Base-by-base conservation (phyloP, 1,140 invertebrate genomes). In the Formica exsecta region DNA sequence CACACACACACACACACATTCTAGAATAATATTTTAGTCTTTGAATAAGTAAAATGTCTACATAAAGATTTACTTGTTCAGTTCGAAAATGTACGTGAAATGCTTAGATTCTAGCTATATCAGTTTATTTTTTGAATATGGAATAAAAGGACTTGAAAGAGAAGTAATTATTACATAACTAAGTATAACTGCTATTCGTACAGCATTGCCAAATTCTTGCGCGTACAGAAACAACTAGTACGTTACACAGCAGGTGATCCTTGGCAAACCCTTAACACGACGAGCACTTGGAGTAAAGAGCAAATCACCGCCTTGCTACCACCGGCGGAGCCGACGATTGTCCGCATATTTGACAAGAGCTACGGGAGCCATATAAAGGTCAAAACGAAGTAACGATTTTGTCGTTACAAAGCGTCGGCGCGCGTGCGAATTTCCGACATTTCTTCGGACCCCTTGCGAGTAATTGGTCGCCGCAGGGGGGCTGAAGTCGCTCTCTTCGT, bases 381-480 rank as follows among this genome's bases (percentile, higher is more conserved):
- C 76, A 83, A 89, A 85, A 87, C 73, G 81, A 89, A 87, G 88
- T 88, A 90, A 92, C 85, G 64, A 89, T 91, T 87, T 86, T 85
- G 73, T 59, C 76, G 61, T 77, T 81, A 74, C 65, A 86, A 90
- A 86, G 61, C 74, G 54, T 2, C 64, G 59, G 61, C 76, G 44
- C 32, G 59, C 38, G 7, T 36, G 54, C 74, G 65, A 71, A 13
- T 71, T 74, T 88, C 86, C 68, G 77, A n/a, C n/a, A 83, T 91
- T 86, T 84, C 81, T 85, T 81, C 51, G 51, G 22, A 71, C 85
- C 71, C 74, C 74, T 87, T 64, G 73, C 57, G 74, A 38, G 59
- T 87, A 91, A 91, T 91, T 91, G 79, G 80, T 85, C 90, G 87
- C 89, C 86, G 77, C 90, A 79, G 90, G 90, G 86, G 89, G 86